phyloP scores from a whole-genome alignment of 2,797 vertebrate genomes.

The Tangara arthus region DNA sequence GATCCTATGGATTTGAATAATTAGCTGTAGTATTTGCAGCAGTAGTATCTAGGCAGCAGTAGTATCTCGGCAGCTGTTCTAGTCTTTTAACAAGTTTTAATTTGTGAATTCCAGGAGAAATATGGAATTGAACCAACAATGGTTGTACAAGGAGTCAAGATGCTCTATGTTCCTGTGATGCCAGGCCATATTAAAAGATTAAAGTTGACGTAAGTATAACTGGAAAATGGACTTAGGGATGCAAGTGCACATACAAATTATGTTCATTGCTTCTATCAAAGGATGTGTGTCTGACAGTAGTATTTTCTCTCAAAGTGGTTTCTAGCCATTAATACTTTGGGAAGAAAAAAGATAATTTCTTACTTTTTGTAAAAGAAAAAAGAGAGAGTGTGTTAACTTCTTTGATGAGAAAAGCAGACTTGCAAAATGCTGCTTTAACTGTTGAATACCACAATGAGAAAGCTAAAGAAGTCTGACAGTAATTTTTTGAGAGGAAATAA shows the following conservation, averaged over 20 bases:
- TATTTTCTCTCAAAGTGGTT: background rate
- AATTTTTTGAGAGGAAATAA: accelerated
- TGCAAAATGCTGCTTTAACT: background rate
- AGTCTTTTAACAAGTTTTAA: background rate
- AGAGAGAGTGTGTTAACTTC: background rate
- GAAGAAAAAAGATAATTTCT: background rate
- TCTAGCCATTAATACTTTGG: background rate
- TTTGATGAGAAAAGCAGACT: background rate
- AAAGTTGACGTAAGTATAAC: slow-evolving; percentile 90
- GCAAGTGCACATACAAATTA: background rate
- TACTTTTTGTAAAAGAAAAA: background rate
- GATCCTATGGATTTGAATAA: background rate
- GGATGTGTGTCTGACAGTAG: background rate
- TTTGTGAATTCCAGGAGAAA: slow-evolving; percentile 83
- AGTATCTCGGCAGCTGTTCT: background rate
- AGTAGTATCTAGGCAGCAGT: background rate
- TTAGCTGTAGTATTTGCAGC: background rate
- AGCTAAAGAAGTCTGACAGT: background rate
- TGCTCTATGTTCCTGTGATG: slow-evolving; percentile 98
- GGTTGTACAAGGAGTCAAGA: slow-evolving; percentile 99
- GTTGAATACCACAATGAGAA: background rate
- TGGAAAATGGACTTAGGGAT: background rate
- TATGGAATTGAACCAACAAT: slow-evolving; percentile 96
- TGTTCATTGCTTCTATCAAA: background rate
- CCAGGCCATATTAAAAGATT: slow-evolving; percentile 96